These are phyloP conservation scores for Hafferia zeledoni DNA, from an alignment of 2,797 vertebrate species.

Conservation along the genomic window DNA sequence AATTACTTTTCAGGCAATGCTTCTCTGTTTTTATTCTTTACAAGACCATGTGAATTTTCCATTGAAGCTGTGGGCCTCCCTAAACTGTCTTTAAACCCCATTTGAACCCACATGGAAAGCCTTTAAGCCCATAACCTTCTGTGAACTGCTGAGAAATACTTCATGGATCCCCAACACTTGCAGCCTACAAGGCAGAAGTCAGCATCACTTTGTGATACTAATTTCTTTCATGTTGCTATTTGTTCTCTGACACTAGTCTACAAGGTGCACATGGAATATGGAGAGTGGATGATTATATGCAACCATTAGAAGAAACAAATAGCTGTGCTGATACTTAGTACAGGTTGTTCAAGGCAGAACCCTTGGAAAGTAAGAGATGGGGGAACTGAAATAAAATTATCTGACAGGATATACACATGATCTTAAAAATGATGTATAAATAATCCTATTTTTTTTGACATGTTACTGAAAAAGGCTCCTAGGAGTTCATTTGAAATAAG, in stretches of 20 bases:
- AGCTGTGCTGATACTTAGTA: not conserved
- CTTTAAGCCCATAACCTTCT: not conserved
- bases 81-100: not conserved
- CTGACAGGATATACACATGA: not conserved
- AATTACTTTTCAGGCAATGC: not conserved
- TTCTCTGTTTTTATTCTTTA: not conserved
- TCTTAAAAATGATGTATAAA: not conserved
- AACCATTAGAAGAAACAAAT: not conserved
- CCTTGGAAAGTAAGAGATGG: not conserved
- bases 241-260: not conserved
- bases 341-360: not conserved
- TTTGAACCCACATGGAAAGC: not conserved
- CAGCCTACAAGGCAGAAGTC: not conserved
- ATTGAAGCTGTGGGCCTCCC: not conserved
- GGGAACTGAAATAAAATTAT: not conserved
- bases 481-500: not conserved
- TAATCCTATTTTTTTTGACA: not conserved
- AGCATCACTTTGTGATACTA: not conserved
- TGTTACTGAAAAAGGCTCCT: not conserved
- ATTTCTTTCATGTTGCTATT: not conserved
- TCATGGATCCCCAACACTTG: not conserved
- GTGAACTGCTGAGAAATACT: not conserved
- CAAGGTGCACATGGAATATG: not conserved
- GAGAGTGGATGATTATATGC: not conserved
- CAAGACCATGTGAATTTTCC: not conserved